phyloP scores from a whole-genome alignment of 2,888 invertebrate species.

The Tryphoninae sp. region DNA sequence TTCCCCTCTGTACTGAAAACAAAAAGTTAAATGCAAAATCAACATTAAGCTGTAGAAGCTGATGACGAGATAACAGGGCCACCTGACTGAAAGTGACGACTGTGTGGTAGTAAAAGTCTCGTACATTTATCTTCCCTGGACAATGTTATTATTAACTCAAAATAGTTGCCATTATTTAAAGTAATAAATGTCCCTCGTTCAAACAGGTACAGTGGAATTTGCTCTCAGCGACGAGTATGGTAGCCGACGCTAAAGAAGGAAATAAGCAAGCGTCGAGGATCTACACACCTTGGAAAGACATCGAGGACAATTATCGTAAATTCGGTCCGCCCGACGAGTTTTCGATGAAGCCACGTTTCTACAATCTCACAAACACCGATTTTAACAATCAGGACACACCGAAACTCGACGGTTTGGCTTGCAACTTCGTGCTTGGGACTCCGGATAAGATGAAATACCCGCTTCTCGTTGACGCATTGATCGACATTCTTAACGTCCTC shows the following conservation, averaged over 20 bases:
- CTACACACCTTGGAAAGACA: slow-evolving; percentile 88
- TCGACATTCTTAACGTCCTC: slow-evolving; percentile 91
- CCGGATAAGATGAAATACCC: slow-evolving; percentile 96
- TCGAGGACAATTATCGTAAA: slow-evolving; percentile 89
- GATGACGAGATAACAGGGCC: slow-evolving; percentile 79
- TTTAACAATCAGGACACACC: slow-evolving; percentile 91
- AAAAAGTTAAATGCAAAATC: slow-evolving; percentile 75
- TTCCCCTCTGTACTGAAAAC: slow-evolving; percentile 3
- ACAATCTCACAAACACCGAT: slow-evolving; percentile 92
- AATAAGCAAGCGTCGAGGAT: slow-evolving; percentile 83
- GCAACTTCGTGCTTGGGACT: slow-evolving; percentile 96
- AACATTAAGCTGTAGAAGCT: slow-evolving; percentile 66
- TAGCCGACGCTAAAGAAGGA: slow-evolving; percentile 83
- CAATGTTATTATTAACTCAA: background rate
- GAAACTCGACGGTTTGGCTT: slow-evolving; percentile 95
- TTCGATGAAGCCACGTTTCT: slow-evolving; percentile 94
- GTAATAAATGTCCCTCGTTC: slow-evolving; percentile 22
- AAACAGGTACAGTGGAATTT: slow-evolving; percentile 89
- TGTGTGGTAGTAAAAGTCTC: slow-evolving; percentile 80
- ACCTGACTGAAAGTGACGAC: slow-evolving; percentile 76
- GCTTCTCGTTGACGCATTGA: slow-evolving; percentile 91
- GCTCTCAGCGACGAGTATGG: slow-evolving; percentile 86
- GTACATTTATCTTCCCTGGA: slow-evolving; percentile 67
- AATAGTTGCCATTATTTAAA: background rate
- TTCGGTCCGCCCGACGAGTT: slow-evolving; percentile 84